Percentiles rank a stretch among this genome's conserved stretches.
phyloP scores from a whole-genome alignment of 2,113 vertebrate genomes.

The Tragelaphus strepsiceros region DNA sequence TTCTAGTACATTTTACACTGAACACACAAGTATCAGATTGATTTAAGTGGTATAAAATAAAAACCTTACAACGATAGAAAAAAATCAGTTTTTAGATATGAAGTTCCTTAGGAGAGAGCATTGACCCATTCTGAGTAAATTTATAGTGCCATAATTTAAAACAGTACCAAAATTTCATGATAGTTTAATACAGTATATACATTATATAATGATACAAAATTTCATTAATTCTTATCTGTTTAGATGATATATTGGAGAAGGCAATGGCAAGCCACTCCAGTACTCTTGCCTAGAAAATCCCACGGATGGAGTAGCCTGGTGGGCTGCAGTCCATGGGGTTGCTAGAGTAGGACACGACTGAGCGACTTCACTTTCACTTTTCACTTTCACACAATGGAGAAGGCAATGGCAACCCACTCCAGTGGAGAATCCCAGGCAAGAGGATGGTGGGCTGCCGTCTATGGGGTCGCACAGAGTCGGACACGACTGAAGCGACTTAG shows the following conservation, averaged over 20 bases:
- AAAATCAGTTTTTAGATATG: not conserved
- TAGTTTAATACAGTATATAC: not conserved
- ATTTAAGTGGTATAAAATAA: constrained; percentile 6
- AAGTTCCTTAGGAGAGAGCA: not conserved
- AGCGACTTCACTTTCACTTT: no score
- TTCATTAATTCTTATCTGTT: not conserved
- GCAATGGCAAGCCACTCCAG: no score
- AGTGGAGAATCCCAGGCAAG: no score
- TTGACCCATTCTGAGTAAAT: not conserved
- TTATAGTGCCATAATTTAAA: not conserved
- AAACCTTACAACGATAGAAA: not conserved
- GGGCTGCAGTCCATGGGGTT: no score
- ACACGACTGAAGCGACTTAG: no score
- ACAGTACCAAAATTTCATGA: not conserved
- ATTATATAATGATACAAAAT: not conserved
- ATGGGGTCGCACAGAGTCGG: no score
- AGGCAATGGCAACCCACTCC: no score
- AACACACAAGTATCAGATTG: not conserved
- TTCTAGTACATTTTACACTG: not conserved
- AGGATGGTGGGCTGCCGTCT: no score
- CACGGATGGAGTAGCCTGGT: no score
- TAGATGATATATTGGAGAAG: not conserved
- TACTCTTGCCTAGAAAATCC: no score
- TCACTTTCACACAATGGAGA: no score
- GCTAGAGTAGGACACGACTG: no score